These are phyloP conservation scores for Apteryx mantelli DNA, from an alignment of 2,113 vertebrate genomes.

Conservation along the genomic window DNA sequence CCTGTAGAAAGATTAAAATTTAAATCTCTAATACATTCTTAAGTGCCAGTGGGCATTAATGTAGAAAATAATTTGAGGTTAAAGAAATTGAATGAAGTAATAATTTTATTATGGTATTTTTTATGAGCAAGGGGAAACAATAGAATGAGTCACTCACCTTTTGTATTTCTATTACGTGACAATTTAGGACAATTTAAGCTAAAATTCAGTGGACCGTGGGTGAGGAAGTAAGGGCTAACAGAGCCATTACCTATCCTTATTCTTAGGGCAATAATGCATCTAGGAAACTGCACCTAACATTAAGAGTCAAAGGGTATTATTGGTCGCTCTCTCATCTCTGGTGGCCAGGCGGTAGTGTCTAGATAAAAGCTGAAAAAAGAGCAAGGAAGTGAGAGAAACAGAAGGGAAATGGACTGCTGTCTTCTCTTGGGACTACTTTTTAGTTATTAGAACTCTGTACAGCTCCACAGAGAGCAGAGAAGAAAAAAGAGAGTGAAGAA, in stretches of 20 bases:
- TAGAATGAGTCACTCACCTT: not conserved
- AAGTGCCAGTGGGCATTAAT: not conserved
- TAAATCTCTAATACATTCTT: not conserved
- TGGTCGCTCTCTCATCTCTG: not conserved
- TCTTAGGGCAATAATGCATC: not conserved
- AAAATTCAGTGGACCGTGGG: not conserved
- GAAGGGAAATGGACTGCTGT: not conserved
- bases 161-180: not conserved
- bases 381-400: not conserved
- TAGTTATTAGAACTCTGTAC: not conserved
- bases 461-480: not conserved
- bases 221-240: not conserved
- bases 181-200: not conserved
- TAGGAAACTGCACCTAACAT: not conserved
- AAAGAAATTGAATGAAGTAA: not conserved
- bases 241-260: not conserved
- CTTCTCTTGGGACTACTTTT: not conserved
- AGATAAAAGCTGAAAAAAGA: not conserved
- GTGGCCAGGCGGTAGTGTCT: not conserved
- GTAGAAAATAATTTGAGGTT: not conserved
- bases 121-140: not conserved
- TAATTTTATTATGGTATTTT: not conserved
- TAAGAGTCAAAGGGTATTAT: rapidly evolving
- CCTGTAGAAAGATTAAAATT: not conserved
- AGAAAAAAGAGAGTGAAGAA: not conserved